phyloP scores from a whole-genome alignment of 2,113 vertebrate genomes.

The Sebastes fasciatus region DNA sequence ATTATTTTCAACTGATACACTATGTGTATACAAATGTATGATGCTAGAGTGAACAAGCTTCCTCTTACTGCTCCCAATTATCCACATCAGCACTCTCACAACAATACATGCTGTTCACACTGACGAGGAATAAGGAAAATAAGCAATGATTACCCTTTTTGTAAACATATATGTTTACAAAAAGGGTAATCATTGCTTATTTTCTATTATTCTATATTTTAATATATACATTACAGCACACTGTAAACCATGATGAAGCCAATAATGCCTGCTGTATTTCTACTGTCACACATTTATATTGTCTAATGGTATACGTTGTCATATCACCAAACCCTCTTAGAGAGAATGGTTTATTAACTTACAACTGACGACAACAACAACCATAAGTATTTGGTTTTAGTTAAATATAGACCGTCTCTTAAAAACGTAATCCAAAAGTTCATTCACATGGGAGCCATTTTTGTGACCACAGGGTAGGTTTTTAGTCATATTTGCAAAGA shows the following conservation, averaged over 20 bases:
- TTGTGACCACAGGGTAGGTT: background rate
- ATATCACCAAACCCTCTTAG: no score
- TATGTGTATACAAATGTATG: background rate
- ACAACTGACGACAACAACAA: no score
- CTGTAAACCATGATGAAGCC: no score
- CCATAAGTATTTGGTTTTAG: no score
- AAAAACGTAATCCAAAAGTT: background rate
- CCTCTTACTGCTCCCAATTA: conserved; percentile 11
- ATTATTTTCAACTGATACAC: background rate
- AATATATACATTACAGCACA: no score
- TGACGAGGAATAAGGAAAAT: no score
- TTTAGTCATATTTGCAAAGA: background rate
- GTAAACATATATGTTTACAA: no score
- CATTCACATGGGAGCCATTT: background rate
- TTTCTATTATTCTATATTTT: no score
- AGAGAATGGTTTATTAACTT: no score
- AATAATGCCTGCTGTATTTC: background rate
- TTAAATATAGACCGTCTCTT: background rate
- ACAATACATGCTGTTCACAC: background rate
- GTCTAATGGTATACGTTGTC: no score
- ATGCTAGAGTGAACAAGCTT: conserved; percentile 26
- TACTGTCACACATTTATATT: background rate
- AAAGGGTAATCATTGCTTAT: no score
- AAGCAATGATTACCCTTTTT: no score
- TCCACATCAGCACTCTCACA: background rate